A percentile compares a stretch with the other conserved stretches of the same genome.
Conservation (phyloP, 2,888 invertebrate species). For the Aspidiotus rigidus region DNA sequence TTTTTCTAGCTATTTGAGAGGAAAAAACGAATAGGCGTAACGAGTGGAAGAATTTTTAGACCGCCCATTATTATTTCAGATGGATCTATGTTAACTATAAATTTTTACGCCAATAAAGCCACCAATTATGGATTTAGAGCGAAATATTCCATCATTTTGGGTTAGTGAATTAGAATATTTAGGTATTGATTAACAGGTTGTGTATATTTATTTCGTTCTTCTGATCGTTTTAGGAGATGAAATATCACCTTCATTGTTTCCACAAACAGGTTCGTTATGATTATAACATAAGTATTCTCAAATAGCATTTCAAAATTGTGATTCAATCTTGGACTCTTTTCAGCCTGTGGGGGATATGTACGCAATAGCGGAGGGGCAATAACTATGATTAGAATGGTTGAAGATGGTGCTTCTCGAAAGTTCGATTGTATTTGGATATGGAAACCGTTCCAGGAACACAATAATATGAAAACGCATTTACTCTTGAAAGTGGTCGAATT, state of each 20-base stretch:
- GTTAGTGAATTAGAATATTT: slow-evolving; percentile 37
- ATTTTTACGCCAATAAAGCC: slow-evolving; percentile 62
- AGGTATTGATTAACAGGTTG: too few species aligned
- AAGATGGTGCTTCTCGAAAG: slow-evolving; percentile 44
- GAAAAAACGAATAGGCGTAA: slow-evolving; percentile 44
- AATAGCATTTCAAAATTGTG: too few species aligned
- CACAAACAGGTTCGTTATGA: slow-evolving; percentile 38
- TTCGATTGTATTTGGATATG: slow-evolving; percentile 66
- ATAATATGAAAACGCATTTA: slow-evolving; percentile 54
- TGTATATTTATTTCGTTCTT: not conserved
- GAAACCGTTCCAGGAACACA: slow-evolving; percentile 54
- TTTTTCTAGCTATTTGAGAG: slow-evolving; percentile 54
- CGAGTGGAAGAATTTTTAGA: slow-evolving; percentile 57
- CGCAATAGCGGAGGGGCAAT: slow-evolving; percentile 61
- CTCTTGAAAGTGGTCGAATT: slow-evolving; percentile 54
- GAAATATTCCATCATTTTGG: slow-evolving; percentile 48
- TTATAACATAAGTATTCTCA: too few species aligned
- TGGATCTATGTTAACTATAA: slow-evolving; percentile 53
- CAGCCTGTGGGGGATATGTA: slow-evolving; percentile 62
- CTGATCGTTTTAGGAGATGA: slow-evolving; percentile 13
- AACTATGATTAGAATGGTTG: slow-evolving; percentile 65
- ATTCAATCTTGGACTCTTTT: not conserved
- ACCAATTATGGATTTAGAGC: slow-evolving; percentile 58
- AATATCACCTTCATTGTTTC: slow-evolving; percentile 34
- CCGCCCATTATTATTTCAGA: slow-evolving; percentile 58